A percentile compares a stretch with the other conserved stretches of the same genome.
Evolutionary conservation across 2,797 vertebrate genomes (phyloP).

Genomic region (Fringilla coelebs): DNA sequence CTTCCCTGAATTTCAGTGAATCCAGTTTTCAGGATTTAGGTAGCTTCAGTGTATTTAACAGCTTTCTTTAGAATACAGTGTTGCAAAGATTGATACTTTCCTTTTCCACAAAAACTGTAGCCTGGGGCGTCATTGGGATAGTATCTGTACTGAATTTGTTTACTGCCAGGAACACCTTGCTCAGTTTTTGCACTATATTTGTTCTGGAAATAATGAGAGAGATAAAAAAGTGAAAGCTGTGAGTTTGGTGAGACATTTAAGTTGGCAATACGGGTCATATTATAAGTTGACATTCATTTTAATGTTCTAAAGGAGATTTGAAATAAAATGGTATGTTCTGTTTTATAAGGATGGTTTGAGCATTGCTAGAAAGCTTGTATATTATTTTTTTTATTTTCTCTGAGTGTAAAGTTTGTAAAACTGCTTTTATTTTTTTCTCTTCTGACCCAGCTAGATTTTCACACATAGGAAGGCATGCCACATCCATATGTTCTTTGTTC

Average conservation of each 20-base stretch:
- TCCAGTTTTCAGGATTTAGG: neutral
- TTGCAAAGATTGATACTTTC: neutral
- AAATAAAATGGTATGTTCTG: neutral
- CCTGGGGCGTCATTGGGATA: neutral
- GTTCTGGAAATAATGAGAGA: neutral
- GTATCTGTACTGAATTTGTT: neutral
- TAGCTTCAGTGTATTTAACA: neutral
- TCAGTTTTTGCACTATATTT: neutral
- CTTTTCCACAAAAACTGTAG: neutral
- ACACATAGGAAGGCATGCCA: neutral
- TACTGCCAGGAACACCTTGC: neutral
- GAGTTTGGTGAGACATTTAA: neutral
- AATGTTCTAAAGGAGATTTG: neutral
- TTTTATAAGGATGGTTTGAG: neutral
- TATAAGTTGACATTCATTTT: neutral
- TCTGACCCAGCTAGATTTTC: neutral
- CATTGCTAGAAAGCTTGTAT: neutral
- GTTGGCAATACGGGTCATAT: neutral
- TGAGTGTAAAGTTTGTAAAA: neutral
- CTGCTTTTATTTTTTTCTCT: neutral
- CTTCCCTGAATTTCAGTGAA: neutral
- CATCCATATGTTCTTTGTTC: neutral
- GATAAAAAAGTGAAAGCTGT: neutral
- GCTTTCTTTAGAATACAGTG: neutral
- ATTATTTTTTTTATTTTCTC: neutral